A percentile compares a stretch with the other conserved stretches of the same genome.
Evolutionary conservation across 2,113 vertebrate genomes (phyloP).

Genomic region (Mus spicilegus): DNA sequence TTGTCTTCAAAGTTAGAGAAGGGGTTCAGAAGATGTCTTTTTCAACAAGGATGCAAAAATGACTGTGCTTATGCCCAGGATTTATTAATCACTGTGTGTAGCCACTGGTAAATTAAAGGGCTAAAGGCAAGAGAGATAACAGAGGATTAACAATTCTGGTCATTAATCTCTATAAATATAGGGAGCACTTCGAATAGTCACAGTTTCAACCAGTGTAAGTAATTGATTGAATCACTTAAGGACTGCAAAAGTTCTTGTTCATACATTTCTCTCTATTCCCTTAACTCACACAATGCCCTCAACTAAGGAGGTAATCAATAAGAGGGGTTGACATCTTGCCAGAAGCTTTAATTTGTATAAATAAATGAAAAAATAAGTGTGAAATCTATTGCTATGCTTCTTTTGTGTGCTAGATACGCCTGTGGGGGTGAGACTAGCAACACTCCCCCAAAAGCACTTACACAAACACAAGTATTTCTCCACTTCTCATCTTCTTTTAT

Average conservation of each 20-base stretch:
- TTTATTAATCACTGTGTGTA: background rate
- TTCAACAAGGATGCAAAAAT: background rate
- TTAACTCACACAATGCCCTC: background rate
- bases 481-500: background rate
- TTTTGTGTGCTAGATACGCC: background rate
- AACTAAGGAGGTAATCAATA: slow-evolving; percentile 44
- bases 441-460: background rate
- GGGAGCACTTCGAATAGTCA: slow-evolving; percentile 28
- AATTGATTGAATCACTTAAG: background rate
- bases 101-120: background rate
- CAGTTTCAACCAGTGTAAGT: background rate
- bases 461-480: background rate
- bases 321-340: background rate
- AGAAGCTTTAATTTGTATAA: slow-evolving; percentile 63
- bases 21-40: background rate
- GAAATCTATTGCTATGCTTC: background rate
- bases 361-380: slow-evolving; percentile 42
- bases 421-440: background rate
- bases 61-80: background rate
- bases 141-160: background rate
- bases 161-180: slow-evolving; percentile 4
- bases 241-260: slow-evolving; percentile 34
- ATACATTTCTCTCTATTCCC: background rate
- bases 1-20: background rate
- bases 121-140: background rate